A percentile compares a stretch with the other conserved stretches of the same genome.
These are phyloP conservation scores for Notothenia rossii DNA, from an alignment of 2,113 vertebrate species.

Conservation along the genomic window DNA sequence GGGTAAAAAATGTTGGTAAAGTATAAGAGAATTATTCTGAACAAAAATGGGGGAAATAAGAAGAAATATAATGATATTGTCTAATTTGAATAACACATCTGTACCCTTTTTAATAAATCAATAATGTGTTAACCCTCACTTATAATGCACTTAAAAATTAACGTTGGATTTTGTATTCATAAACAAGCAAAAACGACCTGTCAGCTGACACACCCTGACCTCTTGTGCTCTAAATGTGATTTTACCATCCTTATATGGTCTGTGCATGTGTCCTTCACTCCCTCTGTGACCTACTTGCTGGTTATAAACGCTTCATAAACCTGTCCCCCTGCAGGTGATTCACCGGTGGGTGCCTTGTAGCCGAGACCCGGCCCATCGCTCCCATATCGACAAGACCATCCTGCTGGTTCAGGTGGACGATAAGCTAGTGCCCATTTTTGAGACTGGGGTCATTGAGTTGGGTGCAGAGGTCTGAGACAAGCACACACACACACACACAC, in stretches of 20 bases:
- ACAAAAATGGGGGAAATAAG: no score
- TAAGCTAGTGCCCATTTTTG: conserved; percentile 96
- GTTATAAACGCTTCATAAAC: conserved; percentile 12
- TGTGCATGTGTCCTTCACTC: background rate
- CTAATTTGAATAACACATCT: no score
- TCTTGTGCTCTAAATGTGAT: conserved; percentile 11
- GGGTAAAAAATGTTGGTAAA: no score
- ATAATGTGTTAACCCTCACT: background rate
- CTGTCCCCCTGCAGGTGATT: conserved; percentile 90
- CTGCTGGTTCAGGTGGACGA: conserved; percentile 99
- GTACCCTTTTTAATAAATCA: no score
- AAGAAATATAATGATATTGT: no score
- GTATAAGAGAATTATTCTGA: no score
- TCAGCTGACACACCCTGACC: background rate
- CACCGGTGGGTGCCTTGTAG: conserved; percentile 99
- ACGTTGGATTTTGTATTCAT: no score
- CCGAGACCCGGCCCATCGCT: conserved; percentile 95
- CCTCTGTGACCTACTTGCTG: conserved; percentile 32
- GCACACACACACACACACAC: conserved; percentile 12
- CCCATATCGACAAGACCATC: conserved; percentile 99
- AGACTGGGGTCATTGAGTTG: conserved; percentile 97
- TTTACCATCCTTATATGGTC: conserved; percentile 1
- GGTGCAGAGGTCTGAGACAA: conserved; percentile 96
- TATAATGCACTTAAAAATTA: background rate
- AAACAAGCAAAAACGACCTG: background rate